Evolutionary conservation across 2,888 invertebrate genomes (phyloP).

Genomic region (Aelia acuminata): DNA sequence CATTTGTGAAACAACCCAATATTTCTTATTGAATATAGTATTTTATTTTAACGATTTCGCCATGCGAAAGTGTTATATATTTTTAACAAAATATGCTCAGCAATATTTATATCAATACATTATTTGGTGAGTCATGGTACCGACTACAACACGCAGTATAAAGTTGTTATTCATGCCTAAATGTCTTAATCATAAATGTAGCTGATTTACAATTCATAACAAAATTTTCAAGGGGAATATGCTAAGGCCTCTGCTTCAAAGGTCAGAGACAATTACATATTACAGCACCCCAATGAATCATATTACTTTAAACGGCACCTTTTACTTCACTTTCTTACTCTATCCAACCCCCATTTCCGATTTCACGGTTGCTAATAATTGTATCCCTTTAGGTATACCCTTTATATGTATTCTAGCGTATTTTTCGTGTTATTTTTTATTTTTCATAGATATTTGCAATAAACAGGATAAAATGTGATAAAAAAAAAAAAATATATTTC

Average conservation of each 20-base stretch:
- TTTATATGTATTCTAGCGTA: background rate
- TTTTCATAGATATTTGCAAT: background rate
- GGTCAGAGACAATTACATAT: constrained; percentile 23
- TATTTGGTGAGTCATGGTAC: background rate
- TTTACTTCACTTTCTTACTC: background rate
- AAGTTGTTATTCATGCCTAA: background rate
- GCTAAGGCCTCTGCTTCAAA: background rate
- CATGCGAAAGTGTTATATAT: no score
- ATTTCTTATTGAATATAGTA: no score
- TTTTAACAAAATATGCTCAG: no score
- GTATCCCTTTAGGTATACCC: background rate
- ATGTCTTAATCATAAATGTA: background rate
- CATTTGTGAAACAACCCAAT: no score
- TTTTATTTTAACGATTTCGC: no score
- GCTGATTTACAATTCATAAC: background rate
- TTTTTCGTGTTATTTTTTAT: background rate
- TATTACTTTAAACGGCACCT: background rate
- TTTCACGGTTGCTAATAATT: background rate
- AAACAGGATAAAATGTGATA: background rate
- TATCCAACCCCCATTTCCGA: background rate
- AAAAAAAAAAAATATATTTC: background rate
- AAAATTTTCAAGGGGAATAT: background rate
- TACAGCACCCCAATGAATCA: background rate
- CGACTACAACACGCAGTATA: background rate
- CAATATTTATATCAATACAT: background rate